Evolutionary conservation across 1,140 invertebrate species (phyloP).

Genomic region (Pogonomyrmex barbatus): DNA sequence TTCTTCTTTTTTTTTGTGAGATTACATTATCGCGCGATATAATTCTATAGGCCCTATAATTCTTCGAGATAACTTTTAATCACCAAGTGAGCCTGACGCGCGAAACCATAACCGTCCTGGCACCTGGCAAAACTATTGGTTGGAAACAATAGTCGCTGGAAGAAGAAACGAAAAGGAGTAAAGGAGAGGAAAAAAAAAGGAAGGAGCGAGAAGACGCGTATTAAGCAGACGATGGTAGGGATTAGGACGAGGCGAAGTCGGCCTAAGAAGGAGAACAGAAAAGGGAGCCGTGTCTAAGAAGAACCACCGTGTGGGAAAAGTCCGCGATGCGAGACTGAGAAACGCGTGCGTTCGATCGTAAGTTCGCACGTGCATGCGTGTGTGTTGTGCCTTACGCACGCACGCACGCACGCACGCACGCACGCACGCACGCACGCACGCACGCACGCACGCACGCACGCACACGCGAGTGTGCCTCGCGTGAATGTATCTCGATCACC

Average conservation of each 20-base stretch:
- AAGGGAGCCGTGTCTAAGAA: conserved; percentile 77
- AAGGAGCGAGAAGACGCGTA: conserved; percentile 81
- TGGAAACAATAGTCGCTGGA: conserved; percentile 47
- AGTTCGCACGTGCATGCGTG: conserved; percentile 71
- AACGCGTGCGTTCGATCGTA: conserved; percentile 82
- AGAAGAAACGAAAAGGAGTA: conserved; percentile 3
- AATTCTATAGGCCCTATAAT: not conserved
- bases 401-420: too few relatives aligned
- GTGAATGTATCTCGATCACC: conserved; percentile 38
- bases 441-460: too few relatives aligned
- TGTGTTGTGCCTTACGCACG: too few relatives aligned
- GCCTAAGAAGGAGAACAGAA: conserved; percentile 81
- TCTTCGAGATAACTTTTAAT: not conserved
- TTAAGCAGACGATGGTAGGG: conserved; percentile 66
- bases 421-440: too few relatives aligned
- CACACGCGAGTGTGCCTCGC: too few relatives aligned
- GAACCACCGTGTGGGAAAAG: conserved; percentile 84
- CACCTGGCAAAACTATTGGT: not conserved
- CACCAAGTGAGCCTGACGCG: not conserved
- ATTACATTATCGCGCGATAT: conserved; percentile 20
- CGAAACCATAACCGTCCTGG: conserved; percentile 9
- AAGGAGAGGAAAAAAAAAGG: conserved; percentile 10
- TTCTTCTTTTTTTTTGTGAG: not conserved
- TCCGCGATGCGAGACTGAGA: conserved; percentile 85
- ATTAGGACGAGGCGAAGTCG: conserved; percentile 66